A percentile compares a stretch with the other conserved stretches of the same genome.
These are phyloP conservation scores for Agapornis roseicollis DNA, from an alignment of 2,113 vertebrate genomes.

Conservation along the genomic window DNA sequence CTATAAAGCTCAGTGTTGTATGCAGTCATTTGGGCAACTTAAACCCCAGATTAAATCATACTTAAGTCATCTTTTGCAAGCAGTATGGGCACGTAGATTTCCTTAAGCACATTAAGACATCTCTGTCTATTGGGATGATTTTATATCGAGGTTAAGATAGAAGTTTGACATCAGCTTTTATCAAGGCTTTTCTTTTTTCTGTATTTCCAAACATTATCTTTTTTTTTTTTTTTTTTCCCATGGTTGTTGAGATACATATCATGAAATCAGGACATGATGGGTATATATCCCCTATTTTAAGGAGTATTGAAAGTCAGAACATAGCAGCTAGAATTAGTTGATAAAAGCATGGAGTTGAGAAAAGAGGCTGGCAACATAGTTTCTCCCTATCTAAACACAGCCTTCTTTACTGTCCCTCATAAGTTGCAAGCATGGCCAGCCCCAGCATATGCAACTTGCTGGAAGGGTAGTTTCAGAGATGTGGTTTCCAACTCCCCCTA, in stretches of 20 bases:
- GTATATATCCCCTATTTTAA: background rate
- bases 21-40: background rate
- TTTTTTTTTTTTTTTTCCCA: background rate
- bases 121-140: background rate
- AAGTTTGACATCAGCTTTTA: background rate
- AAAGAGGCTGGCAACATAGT: too few species aligned
- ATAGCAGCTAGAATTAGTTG: background rate
- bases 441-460: background rate
- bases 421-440: background rate
- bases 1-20: background rate
- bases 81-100: background rate
- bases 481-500: background rate
- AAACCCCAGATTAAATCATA: background rate
- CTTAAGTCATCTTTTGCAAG: background rate
- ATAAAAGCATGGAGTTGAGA: background rate
- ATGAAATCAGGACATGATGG: background rate
- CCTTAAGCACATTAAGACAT: background rate
- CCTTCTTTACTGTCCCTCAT: background rate
- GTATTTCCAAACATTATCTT: background rate
- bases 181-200: background rate
- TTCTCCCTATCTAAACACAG: background rate
- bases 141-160: background rate
- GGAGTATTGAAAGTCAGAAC: background rate
- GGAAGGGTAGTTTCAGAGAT: background rate
- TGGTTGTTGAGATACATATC: background rate